phyloP scores from a whole-genome alignment of 2,888 invertebrate genomes.

The Ophion costatus region DNA sequence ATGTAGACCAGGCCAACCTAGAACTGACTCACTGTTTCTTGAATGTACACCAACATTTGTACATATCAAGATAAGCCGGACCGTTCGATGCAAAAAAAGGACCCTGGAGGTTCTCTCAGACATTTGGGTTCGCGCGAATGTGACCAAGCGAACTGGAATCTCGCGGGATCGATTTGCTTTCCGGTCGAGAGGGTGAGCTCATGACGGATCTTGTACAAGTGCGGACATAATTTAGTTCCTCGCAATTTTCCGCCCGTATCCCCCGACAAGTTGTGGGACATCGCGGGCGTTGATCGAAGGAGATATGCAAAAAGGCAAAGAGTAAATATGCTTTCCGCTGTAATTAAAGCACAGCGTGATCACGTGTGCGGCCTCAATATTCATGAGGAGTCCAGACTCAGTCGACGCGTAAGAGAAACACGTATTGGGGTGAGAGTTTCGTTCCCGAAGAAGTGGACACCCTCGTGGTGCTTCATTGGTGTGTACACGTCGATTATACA shows the following conservation, averaged over 20 bases:
- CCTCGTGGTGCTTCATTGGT: conserved; percentile 23
- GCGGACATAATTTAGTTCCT: conserved; percentile 28
- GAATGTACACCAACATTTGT: conserved; percentile 27
- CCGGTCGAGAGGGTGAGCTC: conserved; percentile 22
- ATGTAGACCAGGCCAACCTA: conserved; percentile 54
- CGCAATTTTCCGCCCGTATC: background rate
- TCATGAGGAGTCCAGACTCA: conserved; percentile 51
- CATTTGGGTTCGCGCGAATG: conserved; percentile 44
- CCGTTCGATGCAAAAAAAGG: conserved; percentile 37
- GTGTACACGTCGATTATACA: conserved; percentile 23
- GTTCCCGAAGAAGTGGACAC: conserved; percentile 49
- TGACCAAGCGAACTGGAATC: conserved; percentile 42
- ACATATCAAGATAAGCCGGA: conserved; percentile 40
- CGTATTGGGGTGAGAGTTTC: conserved; percentile 40
- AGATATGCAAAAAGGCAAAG: conserved; percentile 40
- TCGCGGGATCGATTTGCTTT: conserved; percentile 42
- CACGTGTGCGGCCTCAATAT: conserved; percentile 49
- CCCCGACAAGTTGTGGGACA: background rate
- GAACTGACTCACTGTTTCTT: conserved; percentile 52
- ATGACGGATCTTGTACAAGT: conserved; percentile 38
- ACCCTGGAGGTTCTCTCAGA: conserved; percentile 38
- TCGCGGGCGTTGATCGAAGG: background rate
- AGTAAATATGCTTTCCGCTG: conserved; percentile 53
- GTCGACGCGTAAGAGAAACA: conserved; percentile 39
- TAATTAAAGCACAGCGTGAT: conserved; percentile 60